Base-by-base conservation (phyloP, 2,797 vertebrate genomes). In the Anguilla anguilla region DNA sequence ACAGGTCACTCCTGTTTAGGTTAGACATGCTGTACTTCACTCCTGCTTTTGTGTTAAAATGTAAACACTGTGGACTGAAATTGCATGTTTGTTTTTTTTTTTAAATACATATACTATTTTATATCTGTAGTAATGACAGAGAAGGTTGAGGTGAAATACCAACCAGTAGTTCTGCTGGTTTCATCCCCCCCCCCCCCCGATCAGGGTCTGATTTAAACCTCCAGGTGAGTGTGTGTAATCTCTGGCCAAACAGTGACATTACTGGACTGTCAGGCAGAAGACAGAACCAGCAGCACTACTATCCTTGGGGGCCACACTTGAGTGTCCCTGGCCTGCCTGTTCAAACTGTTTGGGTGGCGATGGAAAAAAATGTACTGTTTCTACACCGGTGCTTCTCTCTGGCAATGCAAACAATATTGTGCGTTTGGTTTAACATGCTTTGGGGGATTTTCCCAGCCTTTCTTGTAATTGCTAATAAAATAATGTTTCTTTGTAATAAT, bases 401-500 rank as follows among this genome's bases (percentile, higher is more conserved):
- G 28, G 10, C n/a, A 35, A 83, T 43, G 15, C 15, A 81, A 81
- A 25, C 19, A 25, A 46, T 25, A 49, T 49, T 2, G 25, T 10
- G 15, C 77, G 19, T 13, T 81, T 49, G 17, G 22, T 81, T 25
- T 19, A 49, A 25, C 19, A 81, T 35, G 43, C 17, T 49, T 81
- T 13, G 3, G 31, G 31, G 69, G 22, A 31, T 39, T 77, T 35
- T 51, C 53, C 7, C 51, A 53, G 22, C 81, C 46, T 28, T 83
- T 83, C 49, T 31, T 83, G 3, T 31, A 83, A 55, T 53, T 83
- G 51, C 43, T 49, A 77, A 77, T 77, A 81, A 81, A 81, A 81
- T 35, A 35, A 35, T 9, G 19, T 49, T 81, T 81, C 43, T 19
- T 49, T 10, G 0, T 6, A 49, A 49, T 49, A 2, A 22, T 49